These are phyloP conservation scores for Nomada ferruginata DNA, from an alignment of 2,888 invertebrate species.

Conservation along the genomic window DNA sequence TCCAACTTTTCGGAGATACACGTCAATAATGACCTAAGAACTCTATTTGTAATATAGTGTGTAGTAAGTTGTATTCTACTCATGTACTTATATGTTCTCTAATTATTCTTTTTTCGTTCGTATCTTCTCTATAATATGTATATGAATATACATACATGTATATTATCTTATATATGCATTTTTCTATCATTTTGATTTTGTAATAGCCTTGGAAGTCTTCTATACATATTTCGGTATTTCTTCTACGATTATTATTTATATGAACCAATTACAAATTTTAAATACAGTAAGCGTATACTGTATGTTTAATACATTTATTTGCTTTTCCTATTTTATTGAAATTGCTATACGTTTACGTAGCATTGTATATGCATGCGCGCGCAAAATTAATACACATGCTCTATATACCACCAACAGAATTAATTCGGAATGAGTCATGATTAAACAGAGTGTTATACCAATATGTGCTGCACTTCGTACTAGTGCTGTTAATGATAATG, in stretches of 20 bases:
- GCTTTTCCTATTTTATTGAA: slow-evolving; percentile 9
- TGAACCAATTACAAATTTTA: neutral
- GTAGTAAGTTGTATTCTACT: slow-evolving; percentile 37
- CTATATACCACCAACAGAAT: neutral
- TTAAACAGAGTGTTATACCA: neutral
- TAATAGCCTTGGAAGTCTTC: neutral
- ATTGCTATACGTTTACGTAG: neutral
- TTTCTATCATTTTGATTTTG: neutral
- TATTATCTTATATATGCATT: neutral
- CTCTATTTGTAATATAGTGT: neutral
- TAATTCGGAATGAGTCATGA: slow-evolving; percentile 1
- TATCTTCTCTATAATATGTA: neutral
- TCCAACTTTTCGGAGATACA: slow-evolving; percentile 29
- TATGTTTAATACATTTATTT: neutral
- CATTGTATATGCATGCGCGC: neutral
- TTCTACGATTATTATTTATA: neutral
- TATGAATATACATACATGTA: neutral
- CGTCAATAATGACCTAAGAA: slow-evolving; percentile 17
- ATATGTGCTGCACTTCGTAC: neutral
- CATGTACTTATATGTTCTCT: neutral
- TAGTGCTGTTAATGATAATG: neutral
- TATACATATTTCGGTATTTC: neutral
- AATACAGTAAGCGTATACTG: too few relatives aligned
- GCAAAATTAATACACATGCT: neutral
- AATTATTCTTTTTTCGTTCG: neutral